Percentiles rank a stretch among this genome's conserved stretches.
Conservation (phyloP, 2,888 invertebrate genomes). For the Agonum fuliginosum region DNA sequence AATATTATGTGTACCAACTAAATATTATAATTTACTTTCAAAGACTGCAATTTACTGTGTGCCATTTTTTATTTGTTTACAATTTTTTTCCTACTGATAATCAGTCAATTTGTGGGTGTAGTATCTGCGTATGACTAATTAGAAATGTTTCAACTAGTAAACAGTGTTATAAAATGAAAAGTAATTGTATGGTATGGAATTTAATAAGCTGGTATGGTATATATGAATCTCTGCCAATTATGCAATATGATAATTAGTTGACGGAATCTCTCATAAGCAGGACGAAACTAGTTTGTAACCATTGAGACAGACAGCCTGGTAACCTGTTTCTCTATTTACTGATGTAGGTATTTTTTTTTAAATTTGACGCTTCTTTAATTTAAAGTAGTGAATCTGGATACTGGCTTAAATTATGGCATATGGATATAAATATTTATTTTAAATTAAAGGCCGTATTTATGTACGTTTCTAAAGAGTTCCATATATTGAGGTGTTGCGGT, state of each 20-base stretch:
- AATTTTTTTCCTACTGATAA: neutral
- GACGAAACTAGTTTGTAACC: no score
- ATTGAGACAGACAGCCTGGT: neutral
- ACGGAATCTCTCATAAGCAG: neutral
- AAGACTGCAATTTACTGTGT: neutral
- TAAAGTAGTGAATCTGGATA: no score
- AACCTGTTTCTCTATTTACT: no score
- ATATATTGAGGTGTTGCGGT: no score
- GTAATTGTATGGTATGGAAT: neutral
- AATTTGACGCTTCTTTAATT: no score
- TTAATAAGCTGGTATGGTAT: neutral
- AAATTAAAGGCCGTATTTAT: no score
- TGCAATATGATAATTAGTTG: neutral
- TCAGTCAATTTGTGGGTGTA: neutral
- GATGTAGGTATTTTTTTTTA: no score
- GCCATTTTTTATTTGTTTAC: neutral
- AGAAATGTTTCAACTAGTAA: no score
- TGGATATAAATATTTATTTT: no score
- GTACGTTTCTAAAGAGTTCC: no score
- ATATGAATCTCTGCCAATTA: conserved; percentile 18
- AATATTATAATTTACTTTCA: conserved; percentile 10
- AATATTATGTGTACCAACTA: neutral
- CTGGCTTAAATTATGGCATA: no score
- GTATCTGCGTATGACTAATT: no score
- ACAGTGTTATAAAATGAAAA: neutral